Evolutionary conservation across 2,797 vertebrate species (phyloP), one percentile per base, ranked within the genome.

Genomic region (Netta rufina): DNA sequence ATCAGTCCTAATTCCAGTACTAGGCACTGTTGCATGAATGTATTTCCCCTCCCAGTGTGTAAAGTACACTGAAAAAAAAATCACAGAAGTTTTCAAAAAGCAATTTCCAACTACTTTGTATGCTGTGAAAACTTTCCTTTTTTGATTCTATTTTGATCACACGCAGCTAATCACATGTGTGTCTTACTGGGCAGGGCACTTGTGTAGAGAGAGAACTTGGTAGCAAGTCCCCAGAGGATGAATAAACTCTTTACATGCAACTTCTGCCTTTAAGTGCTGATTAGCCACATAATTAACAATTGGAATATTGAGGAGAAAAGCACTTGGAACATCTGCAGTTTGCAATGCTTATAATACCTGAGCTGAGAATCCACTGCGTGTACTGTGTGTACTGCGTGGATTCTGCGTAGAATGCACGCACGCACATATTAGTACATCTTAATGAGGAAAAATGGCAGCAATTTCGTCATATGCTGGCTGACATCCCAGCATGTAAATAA

Each of bases 231-330:
- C 36, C n/a, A 43, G 13, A 58, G 67, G 77, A 92, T 89, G 43
- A 96, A 90, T 22, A 60, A 25, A 74, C 36, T 61, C 58, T 83
- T 96, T 89, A 67, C 54, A 58, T 86, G 60, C 21, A 91, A 87
- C 83, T 38, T 49, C 58, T 56, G 53, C 39, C 83, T 80, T 75
- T 36, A 87, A 95, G 93, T 41, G 39, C 32, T 3, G 33, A 70
- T 69, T 61, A 92, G 25, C 30, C 71, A 82, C 39, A 32, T 38
- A 28, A 49, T 38, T 91, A 93, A 81, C 33, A 71, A 64, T 81
- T 20, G 54, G 64, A 89, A 90, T 73, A 67, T 3, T 36, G 65
- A 87, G 22, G 17, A 70, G 54, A 87, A 93, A 91, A 90, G 25
- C 27, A 79, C 27, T 6, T 57, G 24, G 28, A 78, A 79, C 32